Base-by-base conservation (phyloP, 1,140 invertebrate genomes). In the Penaeus indicus region DNA sequence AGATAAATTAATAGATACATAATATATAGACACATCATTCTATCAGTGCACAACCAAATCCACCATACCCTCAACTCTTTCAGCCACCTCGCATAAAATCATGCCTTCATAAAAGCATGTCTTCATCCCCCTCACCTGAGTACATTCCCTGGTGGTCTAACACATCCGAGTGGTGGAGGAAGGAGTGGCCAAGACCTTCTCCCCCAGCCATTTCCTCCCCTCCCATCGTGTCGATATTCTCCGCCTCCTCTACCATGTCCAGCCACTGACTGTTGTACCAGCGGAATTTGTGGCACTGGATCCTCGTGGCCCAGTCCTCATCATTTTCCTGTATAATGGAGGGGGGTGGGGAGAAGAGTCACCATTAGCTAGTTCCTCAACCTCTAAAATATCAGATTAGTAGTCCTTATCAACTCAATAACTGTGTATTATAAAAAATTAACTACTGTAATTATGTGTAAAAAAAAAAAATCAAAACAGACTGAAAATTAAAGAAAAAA, bases 231-330 rank as follows among this genome's bases (percentile, higher is more conserved):
- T 89, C 90, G 84, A 89, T 84, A 63, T 87, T 89, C 47, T 87
- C 84, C 5, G 88, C 90, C 69, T 91, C 90, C 67, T 97, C 96
- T 47, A 99, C 97, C 96, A 99, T 98, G 91, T 98, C 97, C 78
- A 99, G 93, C 99, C 98, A 99, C 92, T 99, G 97, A 1, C 97
- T 96, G 93, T 99, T 99, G 93, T 99, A 97, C 92, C 97, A 97
- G 32, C 97, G 94, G 92, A 99, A 99, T 91, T 98, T 97, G 93
- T 99, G 98, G 90, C 97, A 94, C 94, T 97, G 97, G 85, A 99
- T 98, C 91, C 97, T 95, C 61, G 95, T 96, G 4, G 96, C 96
- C 98, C 98, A 99, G 87, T 97, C 96, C 90, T 95, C 95, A 93
- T 98, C 96, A 92, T 96, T 96, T 92, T 98, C 95, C 95, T 96